Base-by-base conservation (phyloP, 2,113 vertebrate species). In the Petromus typicus region DNA sequence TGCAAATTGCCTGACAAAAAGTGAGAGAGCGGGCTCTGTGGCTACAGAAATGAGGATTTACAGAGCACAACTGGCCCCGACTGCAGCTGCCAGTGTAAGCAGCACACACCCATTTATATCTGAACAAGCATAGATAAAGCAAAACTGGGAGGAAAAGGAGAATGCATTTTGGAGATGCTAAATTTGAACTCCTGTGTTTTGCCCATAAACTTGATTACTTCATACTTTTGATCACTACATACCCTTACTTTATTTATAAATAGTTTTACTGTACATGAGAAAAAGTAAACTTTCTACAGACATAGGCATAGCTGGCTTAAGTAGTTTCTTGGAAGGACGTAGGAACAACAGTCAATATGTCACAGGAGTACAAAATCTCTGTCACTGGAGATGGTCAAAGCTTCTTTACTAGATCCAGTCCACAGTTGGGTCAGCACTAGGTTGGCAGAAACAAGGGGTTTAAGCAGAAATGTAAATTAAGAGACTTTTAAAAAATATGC, bases 201-300 rank as follows among this genome's bases (percentile, higher is more conserved):
- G 25, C 76, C 6, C 61, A 40, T 30, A 34, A 17, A n/a, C 5
- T 89, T 25, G 34, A 73, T 86, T 25, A 73, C 48, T 86, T 63
- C 22, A 51, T 51, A 51, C 48, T 10, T 10, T 51, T 51, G 48
- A 51, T 51, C 48, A 37, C 10, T 43, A 34, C 5, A 51, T 51
- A 37, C 10, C 56, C 54, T 91, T 59, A 63, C 14, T 91, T 91
- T 89, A 61, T 85, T 43, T 69, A 56, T 86, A 48, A 86, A 83
- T n/a, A 61, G 20, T 86, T 54, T 59, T 40, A 51, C 43, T 48
- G 32, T 45, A 89, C 11, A 56, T 91, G 63, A 96, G 48, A 73
- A 78, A 67, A 78, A 67, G 69, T 34, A 84, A 54, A 56, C 54
- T 75, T 86, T 71, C 30, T 45, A 76, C 56, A 37, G 37, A 92